phyloP scores from a whole-genome alignment of 2,113 vertebrate species.

The Anhinga anhinga region DNA sequence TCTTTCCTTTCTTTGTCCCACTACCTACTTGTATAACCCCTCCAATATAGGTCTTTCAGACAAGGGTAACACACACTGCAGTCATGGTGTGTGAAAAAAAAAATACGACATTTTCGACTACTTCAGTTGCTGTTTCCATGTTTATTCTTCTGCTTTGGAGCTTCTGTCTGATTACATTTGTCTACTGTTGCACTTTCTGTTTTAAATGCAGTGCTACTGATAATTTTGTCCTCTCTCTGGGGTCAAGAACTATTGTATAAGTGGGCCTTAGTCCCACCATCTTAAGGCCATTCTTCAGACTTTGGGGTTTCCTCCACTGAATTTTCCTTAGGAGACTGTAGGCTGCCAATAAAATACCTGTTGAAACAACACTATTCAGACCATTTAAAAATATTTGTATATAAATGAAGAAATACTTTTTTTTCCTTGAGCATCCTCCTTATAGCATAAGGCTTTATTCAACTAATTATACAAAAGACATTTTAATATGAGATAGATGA shows the following conservation, averaged over 20 bases:
- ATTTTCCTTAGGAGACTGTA: neutral
- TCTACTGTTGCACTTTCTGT: neutral
- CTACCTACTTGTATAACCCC: neutral
- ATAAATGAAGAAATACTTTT: neutral
- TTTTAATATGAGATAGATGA: neutral
- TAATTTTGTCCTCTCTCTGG: neutral
- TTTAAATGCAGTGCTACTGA: neutral
- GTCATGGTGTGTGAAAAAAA: neutral
- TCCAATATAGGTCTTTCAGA: neutral
- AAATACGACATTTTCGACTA: neutral
- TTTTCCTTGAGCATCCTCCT: neutral
- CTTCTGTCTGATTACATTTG: neutral
- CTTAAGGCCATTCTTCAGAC: neutral
- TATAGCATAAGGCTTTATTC: neutral
- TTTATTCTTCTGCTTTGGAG: neutral
- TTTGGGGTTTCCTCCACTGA: neutral
- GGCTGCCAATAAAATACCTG: neutral
- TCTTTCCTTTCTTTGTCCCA: neutral
- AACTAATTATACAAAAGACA: neutral
- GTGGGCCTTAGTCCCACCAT: neutral
- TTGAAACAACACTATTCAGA: neutral
- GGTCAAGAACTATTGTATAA: neutral
- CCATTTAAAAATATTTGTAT: neutral
- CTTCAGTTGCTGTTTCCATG: neutral
- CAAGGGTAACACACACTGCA: neutral